Evolutionary conservation across 2,113 vertebrate genomes (phyloP).

Genomic region (Vulpes vulpes): DNA sequence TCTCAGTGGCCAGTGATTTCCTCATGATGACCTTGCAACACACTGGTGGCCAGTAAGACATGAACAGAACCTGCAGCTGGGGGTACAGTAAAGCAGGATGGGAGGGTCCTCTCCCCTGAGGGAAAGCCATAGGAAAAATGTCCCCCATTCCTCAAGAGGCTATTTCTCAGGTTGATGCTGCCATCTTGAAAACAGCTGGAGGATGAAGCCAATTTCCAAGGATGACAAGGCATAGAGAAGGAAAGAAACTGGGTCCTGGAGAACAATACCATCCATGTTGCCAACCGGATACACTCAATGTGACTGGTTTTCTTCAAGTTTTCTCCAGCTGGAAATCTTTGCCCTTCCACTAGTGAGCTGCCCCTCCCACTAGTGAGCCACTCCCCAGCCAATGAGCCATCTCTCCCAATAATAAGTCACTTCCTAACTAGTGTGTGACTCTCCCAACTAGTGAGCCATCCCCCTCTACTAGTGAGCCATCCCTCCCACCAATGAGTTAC

Average conservation of each 20-base stretch:
- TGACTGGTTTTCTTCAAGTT: background rate
- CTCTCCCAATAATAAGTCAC: background rate
- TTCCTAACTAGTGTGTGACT: background rate
- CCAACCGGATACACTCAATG: background rate
- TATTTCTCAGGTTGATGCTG: background rate
- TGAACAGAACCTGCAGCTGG: too few relatives aligned
- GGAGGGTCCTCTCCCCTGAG: background rate
- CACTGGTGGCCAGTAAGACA: background rate
- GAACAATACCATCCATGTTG: accelerated
- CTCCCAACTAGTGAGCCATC: background rate
- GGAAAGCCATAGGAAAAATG: background rate
- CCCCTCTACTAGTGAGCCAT: background rate
- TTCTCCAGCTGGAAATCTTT: background rate
- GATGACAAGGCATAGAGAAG: background rate
- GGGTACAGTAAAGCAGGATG: background rate
- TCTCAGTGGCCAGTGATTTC: background rate
- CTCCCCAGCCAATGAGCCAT: background rate
- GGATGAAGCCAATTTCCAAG: background rate
- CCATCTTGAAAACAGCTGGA: conserved; percentile 35
- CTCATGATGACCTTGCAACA: background rate
- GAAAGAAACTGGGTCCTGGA: background rate
- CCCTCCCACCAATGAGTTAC: background rate
- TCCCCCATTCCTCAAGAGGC: background rate
- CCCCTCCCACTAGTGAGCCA: background rate
- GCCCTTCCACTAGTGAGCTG: background rate